Base-by-base conservation (phyloP, 2,888 invertebrate genomes). In the Entomobrya multifasciata region DNA sequence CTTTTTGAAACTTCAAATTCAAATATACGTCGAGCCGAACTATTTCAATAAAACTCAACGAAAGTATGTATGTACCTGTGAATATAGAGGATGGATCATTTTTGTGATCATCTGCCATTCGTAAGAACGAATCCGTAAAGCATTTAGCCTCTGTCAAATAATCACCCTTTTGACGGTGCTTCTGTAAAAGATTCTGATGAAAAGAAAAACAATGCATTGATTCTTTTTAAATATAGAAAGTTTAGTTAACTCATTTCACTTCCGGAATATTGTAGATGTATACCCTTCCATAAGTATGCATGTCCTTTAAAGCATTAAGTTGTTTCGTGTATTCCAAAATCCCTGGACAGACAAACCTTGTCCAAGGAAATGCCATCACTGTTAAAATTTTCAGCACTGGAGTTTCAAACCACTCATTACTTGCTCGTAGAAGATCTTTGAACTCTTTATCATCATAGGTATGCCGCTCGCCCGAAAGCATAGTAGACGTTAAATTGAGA, bases 61-160 rank as follows among this genome's bases (percentile, higher is more conserved):
- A n/a, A n/a, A n/a, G n/a, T n/a, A n/a, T n/a, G n/a, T n/a, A 67
- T 2, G 10, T 22, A 80, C 74, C 57, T 8, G 72, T 60, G 41
- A 25, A 86, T 1, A 86, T 60, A 6, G 49, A 62, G 6, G 60
- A 1, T 15, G 72, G 41, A 20, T 80, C 47, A 20, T 80, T n/a
- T n/a, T 30, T 55, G n/a, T 20, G 11, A 2, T 85, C 85, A n/a
- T 85, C 44, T 20, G 80, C 72, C 62, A 74, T 80, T 20, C 80
- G 70, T 20, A 86, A 47, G 57, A 80, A 86, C 3, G 74, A 52
- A 20, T 86, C 86, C 10, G 86, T 74, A 27, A 86, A 86, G 22
- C 86, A 86, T 47, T 57, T 72, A 13, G 86, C 36, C 8, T 79
- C 49, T 11, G 62, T 74, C 62, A 72, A 10, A 47, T 72, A 86